Base-by-base conservation (phyloP, 1,140 invertebrate genomes). In the Diabrotica virgifera region DNA sequence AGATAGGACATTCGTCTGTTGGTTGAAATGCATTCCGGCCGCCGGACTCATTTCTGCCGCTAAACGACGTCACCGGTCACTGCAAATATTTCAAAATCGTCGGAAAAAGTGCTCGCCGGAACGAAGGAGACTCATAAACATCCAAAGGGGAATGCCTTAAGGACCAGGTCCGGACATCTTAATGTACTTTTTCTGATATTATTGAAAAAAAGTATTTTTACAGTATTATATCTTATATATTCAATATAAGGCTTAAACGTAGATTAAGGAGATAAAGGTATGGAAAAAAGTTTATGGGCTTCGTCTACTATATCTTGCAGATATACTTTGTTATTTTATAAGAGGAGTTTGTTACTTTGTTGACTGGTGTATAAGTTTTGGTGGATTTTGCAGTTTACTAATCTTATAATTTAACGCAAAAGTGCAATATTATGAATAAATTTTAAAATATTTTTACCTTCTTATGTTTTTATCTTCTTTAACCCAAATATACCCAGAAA, bases 21-120 rank as follows among this genome's bases (percentile, higher is more conserved):
- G 64, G 66, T 64, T 68, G 70, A 61, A 58, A 60, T 67, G 64
- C 74, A 75, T 75, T 75, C 74, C 72, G 64, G 51, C 55, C 67
- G 67, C 55, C 67, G 67, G 64, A 72, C 72, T 71, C 74, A 75
- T 75, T 75, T 74, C 72, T 68, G 71, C 72, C 71, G 72, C 71
- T 73, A 73, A 75, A 75, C 72, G 70, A 74, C 72, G 68, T 72
- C 74, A 68, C 66, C 58, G 64, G 62, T 63, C 65, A 65, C 69
- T 70, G 72, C 72, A 75, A 73, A 75, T 75, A 75, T 75, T 75
- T 75, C 72, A 75, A 75, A 75, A 74, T 74, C 72, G 71, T 73
- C 65, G 65, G 71, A 74, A 74, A 74, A 74, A 74, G 63, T 72
- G 68, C 70, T 67, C 66, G 64, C 55, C 68, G 62, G 64, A 70